Percentiles rank a stretch among this genome's conserved stretches.
phyloP scores from a whole-genome alignment of 1,140 invertebrate species.

The Fragariocoptes setiger region DNA sequence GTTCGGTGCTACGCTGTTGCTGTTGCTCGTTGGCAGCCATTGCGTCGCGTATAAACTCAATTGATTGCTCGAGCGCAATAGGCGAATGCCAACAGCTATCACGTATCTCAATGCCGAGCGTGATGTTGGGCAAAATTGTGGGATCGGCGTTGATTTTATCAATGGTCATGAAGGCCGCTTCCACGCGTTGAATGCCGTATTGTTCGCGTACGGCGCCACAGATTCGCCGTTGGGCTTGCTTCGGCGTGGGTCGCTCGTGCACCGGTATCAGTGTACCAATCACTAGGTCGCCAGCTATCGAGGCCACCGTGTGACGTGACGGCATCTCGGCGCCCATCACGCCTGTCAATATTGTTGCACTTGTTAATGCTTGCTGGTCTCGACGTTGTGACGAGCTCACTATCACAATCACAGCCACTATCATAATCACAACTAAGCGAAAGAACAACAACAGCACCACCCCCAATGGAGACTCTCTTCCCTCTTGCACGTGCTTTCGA shows the following conservation, averaged over 20 bases:
- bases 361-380: neutral
- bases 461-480: neutral
- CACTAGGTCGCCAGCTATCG: slow-evolving; percentile 26
- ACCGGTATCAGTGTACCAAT: slow-evolving; percentile 39
- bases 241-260: slow-evolving; percentile 29
- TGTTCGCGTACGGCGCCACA: slow-evolving; percentile 33
- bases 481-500: neutral
- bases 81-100: slow-evolving; percentile 42
- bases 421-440: neutral
- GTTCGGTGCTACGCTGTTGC: too few species aligned
- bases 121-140: slow-evolving; percentile 24
- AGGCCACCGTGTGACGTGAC: slow-evolving; percentile 8
- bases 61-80: slow-evolving; percentile 39
- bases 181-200: slow-evolving; percentile 43
- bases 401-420: neutral
- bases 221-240: slow-evolving; percentile 20
- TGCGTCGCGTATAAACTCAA: slow-evolving; percentile 36
- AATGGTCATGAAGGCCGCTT: slow-evolving; percentile 28
- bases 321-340: neutral
- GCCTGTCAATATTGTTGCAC: neutral
- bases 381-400: neutral
- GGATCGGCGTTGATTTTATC: slow-evolving; percentile 22
- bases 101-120: slow-evolving; percentile 36
- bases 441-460: neutral
- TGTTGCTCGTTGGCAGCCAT: slow-evolving; percentile 20